Evolutionary conservation across 2,888 invertebrate genomes (phyloP).

Genomic region (Drosophila koepferae): DNA sequence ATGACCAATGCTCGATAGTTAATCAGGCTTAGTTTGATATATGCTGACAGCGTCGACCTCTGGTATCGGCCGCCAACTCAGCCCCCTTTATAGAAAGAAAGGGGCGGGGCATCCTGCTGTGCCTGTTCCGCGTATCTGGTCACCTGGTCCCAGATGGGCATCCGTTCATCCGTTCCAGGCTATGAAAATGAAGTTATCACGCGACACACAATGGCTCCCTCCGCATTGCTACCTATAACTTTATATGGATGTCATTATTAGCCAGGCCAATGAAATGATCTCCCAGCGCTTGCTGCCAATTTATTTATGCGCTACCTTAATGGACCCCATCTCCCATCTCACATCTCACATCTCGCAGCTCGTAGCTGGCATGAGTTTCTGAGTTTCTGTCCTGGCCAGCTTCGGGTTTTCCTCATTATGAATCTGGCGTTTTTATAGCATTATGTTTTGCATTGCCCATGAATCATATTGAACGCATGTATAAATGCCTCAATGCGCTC

Average conservation of each 20-base stretch:
- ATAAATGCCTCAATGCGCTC: conserved; percentile 12
- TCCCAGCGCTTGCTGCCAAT: conserved; percentile 48
- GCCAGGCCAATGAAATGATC: conserved; percentile 69
- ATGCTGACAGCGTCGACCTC: conserved; percentile 74
- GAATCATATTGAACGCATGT: conserved; percentile 51
- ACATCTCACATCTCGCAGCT: background rate
- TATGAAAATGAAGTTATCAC: conserved; percentile 76
- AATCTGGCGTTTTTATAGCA: conserved; percentile 49
- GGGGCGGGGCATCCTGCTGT: conserved; percentile 48
- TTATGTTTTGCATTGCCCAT: conserved; percentile 53
- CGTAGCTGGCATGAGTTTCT: too few species aligned
- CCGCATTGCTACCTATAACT: conserved; percentile 66
- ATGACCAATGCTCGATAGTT: conserved; percentile 69
- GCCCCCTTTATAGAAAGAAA: background rate
- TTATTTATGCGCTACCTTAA: conserved; percentile 79
- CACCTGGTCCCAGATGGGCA: background rate
- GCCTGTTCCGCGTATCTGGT: conserved; percentile 55
- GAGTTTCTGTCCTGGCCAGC: background rate
- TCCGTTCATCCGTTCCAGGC: conserved; percentile 20
- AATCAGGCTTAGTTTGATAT: conserved; percentile 82
- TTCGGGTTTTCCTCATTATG: conserved; percentile 33
- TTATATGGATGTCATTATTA: conserved; percentile 79
- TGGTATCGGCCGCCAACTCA: conserved; percentile 65
- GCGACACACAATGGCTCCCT: conserved; percentile 71
- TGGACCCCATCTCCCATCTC: conserved; percentile 54